Evolutionary conservation across 2,888 invertebrate genomes (phyloP), one percentile per base, ranked within the genome.

Genomic region (Chloroclystis v-ata): DNA sequence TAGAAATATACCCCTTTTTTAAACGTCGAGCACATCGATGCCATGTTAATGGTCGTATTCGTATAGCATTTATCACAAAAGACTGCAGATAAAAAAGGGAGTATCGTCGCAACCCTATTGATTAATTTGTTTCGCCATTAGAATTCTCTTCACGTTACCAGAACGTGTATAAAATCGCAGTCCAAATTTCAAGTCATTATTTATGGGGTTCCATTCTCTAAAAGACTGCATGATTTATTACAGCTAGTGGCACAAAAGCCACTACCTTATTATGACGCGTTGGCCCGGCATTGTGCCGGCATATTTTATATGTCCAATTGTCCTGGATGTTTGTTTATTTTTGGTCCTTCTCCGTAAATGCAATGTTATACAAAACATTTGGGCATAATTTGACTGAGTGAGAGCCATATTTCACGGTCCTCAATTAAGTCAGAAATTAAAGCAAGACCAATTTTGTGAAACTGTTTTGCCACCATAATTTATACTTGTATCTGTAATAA

Each of bases 231-330:
- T 86, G 84, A 87, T 87, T 86, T 87, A n/a, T n/a, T n/a, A 86
- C 84, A 78, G 69, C 80, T 74, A 62, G 60, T 59, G 63, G 68
- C 74, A 86, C 86, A 87, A 86, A 82, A 80, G 84, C 76, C 75
- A 71, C 75, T 78, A 70, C 81, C 78, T 85, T 85, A 87, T 85
- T 86, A 86, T 86, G 85, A 85, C 83, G 79, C 76, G 80, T 75
- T 78, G 75, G 81, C 74, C 81, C 78, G 72, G 78, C 80, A 79
- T 86, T 85, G 85, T 85, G 77, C 77, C 75, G 69, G 72, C 72
- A 75, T 79, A 52, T 82, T 84, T 84, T 82, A 85, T 84, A 74
- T 75, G 71, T 67, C 65, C 72, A 72, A 78, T 81, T 84, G 82
- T 84, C 74, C 65, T 61, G 70, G 56, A 74, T 82, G 81, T 87